Percentiles rank a stretch among this genome's conserved stretches.
phyloP scores from a whole-genome alignment of 2,888 invertebrate genomes.

The Mesodorylaimus sp. region DNA sequence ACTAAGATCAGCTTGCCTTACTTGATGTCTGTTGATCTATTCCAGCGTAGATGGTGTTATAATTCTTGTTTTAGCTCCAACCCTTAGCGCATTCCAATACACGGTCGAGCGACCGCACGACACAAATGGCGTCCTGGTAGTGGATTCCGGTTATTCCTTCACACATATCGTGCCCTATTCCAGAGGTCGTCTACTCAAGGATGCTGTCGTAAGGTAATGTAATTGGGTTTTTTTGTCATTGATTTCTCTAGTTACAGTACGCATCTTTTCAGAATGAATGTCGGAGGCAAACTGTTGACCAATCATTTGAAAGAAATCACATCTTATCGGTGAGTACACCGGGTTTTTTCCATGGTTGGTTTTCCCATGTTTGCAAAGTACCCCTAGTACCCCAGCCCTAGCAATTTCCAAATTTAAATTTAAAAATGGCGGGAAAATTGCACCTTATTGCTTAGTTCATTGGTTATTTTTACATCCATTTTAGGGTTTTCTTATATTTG shows the following conservation, averaged over 20 bases:
- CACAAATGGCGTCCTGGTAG: conserved; percentile 55
- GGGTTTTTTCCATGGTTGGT: too few relatives aligned
- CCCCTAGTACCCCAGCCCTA: too few relatives aligned
- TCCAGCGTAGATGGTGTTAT: too few relatives aligned
- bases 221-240: background rate
- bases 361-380: too few relatives aligned
- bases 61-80: conserved; percentile 45
- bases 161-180: conserved; percentile 83
- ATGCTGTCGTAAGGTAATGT: background rate
- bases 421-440: too few relatives aligned
- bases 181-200: conserved; percentile 38
- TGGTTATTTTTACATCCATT: too few relatives aligned
- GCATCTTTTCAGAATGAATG: conserved; percentile 56
- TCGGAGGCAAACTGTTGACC: conserved; percentile 88
- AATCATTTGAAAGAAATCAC: conserved; percentile 93
- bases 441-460: too few relatives aligned
- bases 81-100: conserved; percentile 55
- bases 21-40: too few relatives aligned
- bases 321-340: conserved; percentile 52
- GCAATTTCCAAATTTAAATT: too few relatives aligned
- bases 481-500: too few relatives aligned
- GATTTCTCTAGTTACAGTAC: background rate
- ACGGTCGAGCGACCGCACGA: conserved; percentile 39
- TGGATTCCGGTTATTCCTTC: conserved; percentile 88
- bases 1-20: too few relatives aligned